Evolutionary conservation across 2,797 vertebrate species (phyloP), one percentile per base, ranked within the genome.

Genomic region (Dermochelys coriacea): DNA sequence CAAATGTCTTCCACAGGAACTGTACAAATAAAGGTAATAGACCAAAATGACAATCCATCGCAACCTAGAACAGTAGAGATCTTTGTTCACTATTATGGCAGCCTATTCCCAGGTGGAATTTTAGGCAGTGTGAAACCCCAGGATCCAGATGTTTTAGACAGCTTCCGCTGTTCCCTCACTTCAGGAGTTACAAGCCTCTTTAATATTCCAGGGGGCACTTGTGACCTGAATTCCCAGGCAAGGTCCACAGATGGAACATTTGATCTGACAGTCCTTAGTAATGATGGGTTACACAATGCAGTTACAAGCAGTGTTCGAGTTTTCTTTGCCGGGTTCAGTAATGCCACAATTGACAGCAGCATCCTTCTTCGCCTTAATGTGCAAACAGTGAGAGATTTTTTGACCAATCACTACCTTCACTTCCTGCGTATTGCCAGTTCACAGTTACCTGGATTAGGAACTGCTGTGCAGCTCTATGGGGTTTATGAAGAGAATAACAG

Each of bases 1-100:
- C 99, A 99, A 68, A 99, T 99, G 99, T 99, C 99, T 82, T 99
- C 99, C 83, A 99, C 99, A 0, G 99, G 99, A 95, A 99, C 99
- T 0, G 98, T 99, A 93, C 99, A 98, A 7, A 95, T 99, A 89
- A 98, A 98, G 80, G 98, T 99, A 57, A 98, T 98, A 47, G 99
- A 99, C 96, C 99, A 99, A 96, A 99, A 99, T 0, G 99, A 99
- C 98, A 99, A 99, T 92, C 99, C 99, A 0, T 99, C 99, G 2
- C 99, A 99, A 96, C 98, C 99, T 12, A 98, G 99, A 89, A 98
- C 99, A 0, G 98, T 99, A 91, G 99, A 99, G 95, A 98, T 99
- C 95, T 99, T 99, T 89, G 99, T 99, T 86, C 98, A 99, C 96
- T 99, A 99, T 93, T 99, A 99, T n/a, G 99, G 99, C 79, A 99